phyloP scores from a whole-genome alignment of 2,113 vertebrate genomes.

The Rhegmatorhina hoffmannsi region DNA sequence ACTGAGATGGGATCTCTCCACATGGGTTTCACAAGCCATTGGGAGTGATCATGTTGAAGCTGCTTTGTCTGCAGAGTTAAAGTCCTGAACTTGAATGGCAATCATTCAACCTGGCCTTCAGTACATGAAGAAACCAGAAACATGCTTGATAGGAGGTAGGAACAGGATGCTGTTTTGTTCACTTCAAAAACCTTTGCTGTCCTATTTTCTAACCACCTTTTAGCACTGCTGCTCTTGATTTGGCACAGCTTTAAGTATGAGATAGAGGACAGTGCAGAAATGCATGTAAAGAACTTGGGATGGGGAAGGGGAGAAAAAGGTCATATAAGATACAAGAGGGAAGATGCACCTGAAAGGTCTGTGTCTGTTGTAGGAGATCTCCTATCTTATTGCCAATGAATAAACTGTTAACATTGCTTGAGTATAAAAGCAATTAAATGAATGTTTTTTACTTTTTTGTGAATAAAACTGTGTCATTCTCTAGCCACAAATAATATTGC shows the following conservation, averaged over 20 bases:
- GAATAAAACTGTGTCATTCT: background rate
- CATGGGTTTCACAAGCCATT: background rate
- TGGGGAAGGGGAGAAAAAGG: background rate
- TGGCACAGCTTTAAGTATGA: conserved; percentile 18
- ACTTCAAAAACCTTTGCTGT: conserved; percentile 42
- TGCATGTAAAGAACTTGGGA: background rate
- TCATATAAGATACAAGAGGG: background rate
- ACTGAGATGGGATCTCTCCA: background rate
- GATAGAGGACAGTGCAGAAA: conserved; percentile 26
- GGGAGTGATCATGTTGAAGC: background rate
- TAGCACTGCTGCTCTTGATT: conserved; percentile 38
- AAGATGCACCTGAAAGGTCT: conserved; percentile 28
- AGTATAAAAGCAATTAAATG: background rate
- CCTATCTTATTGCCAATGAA: background rate
- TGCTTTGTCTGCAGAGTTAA: background rate
- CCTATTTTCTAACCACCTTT: conserved; percentile 55
- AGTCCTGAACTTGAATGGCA: background rate
- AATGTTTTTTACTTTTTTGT: background rate
- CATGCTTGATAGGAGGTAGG: conserved; percentile 8
- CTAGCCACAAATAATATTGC: background rate
- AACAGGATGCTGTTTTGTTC: conserved; percentile 44
- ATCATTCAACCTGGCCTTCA: background rate
- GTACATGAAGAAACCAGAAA: conserved; percentile 8
- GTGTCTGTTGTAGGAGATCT: conserved; percentile 6
- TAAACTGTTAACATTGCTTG: background rate